Base-by-base conservation (phyloP, 2,888 invertebrate genomes). In the Catocala fraxini region DNA sequence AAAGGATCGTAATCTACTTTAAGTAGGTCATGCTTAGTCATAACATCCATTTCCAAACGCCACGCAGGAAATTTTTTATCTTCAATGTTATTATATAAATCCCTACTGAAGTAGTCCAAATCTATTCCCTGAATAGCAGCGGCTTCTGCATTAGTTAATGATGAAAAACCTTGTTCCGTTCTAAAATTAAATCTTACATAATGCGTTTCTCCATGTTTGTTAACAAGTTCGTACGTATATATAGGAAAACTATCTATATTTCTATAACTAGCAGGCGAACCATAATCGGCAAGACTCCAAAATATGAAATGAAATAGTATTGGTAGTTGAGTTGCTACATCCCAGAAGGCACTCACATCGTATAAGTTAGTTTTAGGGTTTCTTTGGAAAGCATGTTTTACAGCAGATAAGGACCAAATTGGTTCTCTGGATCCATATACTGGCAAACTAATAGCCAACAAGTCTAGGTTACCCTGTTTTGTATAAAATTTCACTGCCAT, bases 181-280 rank as follows among this genome's bases (percentile, higher is more conserved):
- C 97, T 97, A 81, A 96, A 96, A 86, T 98, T 98, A 91, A 98
- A 98, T 93, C 98, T 98, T 72, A 97, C 97, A 84, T 96, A 98
- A 69, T 96, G 92, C 5, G 95, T 88, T 60, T 96, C 95, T 0
- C 96, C 95, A 5, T 95, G 88, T 12, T 91, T 94, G 86, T 98
- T 98, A 34, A 97, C 95, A 68, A 98, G 84, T 86, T 98, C 98
- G 88, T 97, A 98, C 0, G 98, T 97, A 86, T 98, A 98, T 0
- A 97, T 97, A 6, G 98, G 97, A 77, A 97, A 98, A 41, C 97
- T 98, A 80, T 98, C 97, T 98, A 98, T 98, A 85, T 96, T 96
- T 41, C 98, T 95, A 88, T 96, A 96, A 6, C 98, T 98, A 85
- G 98, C 97, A 0, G 98, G 98, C 68, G 97, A 97, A 12, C 98